Evolutionary conservation across 2,888 invertebrate species (phyloP), one percentile per base, ranked within the genome.

Genomic region (Dynastes hyllus): DNA sequence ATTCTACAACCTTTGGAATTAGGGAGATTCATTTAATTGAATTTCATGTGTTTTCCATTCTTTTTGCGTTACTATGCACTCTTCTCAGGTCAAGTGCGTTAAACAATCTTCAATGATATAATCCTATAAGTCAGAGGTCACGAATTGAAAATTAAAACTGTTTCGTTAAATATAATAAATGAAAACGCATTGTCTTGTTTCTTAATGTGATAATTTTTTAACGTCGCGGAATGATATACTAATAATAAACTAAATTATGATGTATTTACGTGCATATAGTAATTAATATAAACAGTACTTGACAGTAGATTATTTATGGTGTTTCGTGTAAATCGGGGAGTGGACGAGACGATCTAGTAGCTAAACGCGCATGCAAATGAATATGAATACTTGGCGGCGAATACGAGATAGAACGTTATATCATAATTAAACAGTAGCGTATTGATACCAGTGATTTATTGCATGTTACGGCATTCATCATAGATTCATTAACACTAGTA

Each of bases 341-440:
- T 79, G 79, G 67, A 79, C 79, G 76, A 76, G 65, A 75, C 76
- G 66, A 69, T 61, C 76, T 75, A 73, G 73, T 32, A 37, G 73
- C 73, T 63, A 75, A 63, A 61, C 67, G 61, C 66, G 79, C 79
- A 79, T 76, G 79, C 76, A 79, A 76, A 79, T 79, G 75, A 79
- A 75, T 76, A 76, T 58, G 76, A 79, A 79, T 76, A 79, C 76
- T 76, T 79, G 76, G 76, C 76, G 76, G 79, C 76, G 45, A 70
- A 61, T 65, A 77, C 76, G 67, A 80, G 78, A 78, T 75, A 78
- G 73, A 79, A 55, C 67, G 78, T 73, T 82, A 82, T 80, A 82
- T 83, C 80, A 82, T 83, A 82, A 83, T 83, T 83, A 83, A 82
- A 80, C 81, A 82, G 80, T 83, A 81, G 81, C 81, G 80, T 83